phyloP scores from a whole-genome alignment of 2,888 invertebrate genomes.

The Smittia aterrima region DNA sequence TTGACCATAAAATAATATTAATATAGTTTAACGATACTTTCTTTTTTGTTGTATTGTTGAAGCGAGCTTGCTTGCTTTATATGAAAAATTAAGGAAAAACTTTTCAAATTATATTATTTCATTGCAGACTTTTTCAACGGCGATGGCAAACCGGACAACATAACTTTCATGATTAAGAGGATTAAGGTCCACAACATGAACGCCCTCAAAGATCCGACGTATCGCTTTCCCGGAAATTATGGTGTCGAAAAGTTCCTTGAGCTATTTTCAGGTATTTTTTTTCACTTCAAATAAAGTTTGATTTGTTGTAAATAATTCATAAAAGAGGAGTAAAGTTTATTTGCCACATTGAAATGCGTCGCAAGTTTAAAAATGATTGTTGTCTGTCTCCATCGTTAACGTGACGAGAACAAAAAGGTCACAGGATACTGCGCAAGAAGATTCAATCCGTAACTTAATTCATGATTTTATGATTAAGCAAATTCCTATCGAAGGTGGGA shows the following conservation, averaged over 20 bases:
- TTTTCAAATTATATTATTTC: conserved; percentile 45
- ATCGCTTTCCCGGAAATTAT: conserved; percentile 91
- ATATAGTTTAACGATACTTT: conserved; percentile 3
- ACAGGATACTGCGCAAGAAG: too few species aligned
- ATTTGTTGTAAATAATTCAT: not conserved
- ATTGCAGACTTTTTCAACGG: conserved; percentile 79
- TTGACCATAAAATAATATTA: not conserved
- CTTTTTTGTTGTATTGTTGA: not conserved
- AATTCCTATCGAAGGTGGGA: not conserved
- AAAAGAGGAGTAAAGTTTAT: not conserved
- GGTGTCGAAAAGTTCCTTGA: conserved; percentile 98
- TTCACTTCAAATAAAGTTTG: not conserved
- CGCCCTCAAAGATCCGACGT: conserved; percentile 79
- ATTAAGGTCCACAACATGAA: conserved; percentile 90
- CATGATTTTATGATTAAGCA: conserved; percentile 24
- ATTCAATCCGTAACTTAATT: conserved; percentile 1
- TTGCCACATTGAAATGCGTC: not conserved
- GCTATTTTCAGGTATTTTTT: conserved; percentile 81
- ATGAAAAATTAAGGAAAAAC: conserved; percentile 23
- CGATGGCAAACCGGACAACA: conserved; percentile 87
- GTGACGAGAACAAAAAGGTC: too few species aligned
- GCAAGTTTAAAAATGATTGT: too few species aligned
- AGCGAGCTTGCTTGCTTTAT: not conserved
- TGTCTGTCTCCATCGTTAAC: too few species aligned
- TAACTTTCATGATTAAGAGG: conserved; percentile 93